Evolutionary conservation across 2,888 invertebrate genomes (phyloP), one percentile per base, ranked within the genome.

Genomic region (Stenoptilia bipunctidactyla): DNA sequence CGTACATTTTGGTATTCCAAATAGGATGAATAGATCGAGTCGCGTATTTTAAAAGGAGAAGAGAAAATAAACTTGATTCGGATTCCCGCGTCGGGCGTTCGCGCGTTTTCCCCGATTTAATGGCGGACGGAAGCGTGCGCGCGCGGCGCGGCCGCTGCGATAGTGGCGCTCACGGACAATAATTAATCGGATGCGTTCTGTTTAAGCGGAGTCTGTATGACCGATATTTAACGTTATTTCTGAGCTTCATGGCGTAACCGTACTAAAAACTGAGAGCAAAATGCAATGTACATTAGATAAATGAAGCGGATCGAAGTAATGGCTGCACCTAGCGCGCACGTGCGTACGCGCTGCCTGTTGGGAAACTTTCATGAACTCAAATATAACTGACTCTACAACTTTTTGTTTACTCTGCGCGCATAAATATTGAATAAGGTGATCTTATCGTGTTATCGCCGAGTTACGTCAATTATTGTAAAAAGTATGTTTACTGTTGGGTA

Each of bases 191-290:
- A 67, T 65, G 69, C 69, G 69, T 66, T 71, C 74, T 62, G 64
- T 67, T 66, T 55, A 60, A 59, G 50, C 61, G 53, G 72, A 66
- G 71, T 71, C 73, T 64, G 64, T 60, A 62, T 83, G 83, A 80
- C 83, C 83, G 83, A 83, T 82, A 82, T 83, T 77, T 73, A 54
- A 66, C 73, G 79, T 77, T 82, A 83, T 82, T 82, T 80, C 79
- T 73, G 82, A 72, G 71, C 56, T 48, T 61, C 67, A 61, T 80
- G 79, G 76, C 79, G 80, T 74, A 79, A 82, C 75, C 61, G 63
- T 58, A 72, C 66, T 74, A 71, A 68, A 66, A 69, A 71, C 77
- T 75, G 71, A 75, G 75, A 73, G 76, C 73, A 70, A 77, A 30
- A 67, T 71, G 75, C 69, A 67, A 63, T 61, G 63, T 73, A 75